Conservation (phyloP, 2,113 vertebrate genomes). For the Reinhardtius hippoglossoides region DNA sequence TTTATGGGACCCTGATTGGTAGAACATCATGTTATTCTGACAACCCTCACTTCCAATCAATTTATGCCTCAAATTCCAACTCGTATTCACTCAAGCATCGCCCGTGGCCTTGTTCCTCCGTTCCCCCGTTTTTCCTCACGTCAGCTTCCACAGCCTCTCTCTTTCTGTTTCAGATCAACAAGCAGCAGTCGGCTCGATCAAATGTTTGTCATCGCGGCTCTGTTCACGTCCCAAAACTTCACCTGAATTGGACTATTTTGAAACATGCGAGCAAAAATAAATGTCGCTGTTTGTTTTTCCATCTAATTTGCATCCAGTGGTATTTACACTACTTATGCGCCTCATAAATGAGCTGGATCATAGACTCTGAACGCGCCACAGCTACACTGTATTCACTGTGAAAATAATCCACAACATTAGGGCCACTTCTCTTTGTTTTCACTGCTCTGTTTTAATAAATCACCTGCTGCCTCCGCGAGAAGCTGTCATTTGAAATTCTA, state of each 20-base stretch:
- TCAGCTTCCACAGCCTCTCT: slow-evolving; percentile 35
- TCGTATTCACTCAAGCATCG: slow-evolving; percentile 72
- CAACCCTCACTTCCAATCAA: slow-evolving; percentile 75
- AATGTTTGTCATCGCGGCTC: slow-evolving; percentile 54
- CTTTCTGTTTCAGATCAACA: slow-evolving; percentile 54
- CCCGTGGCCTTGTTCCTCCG: slow-evolving; percentile 63
- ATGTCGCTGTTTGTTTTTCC: slow-evolving; percentile 7
- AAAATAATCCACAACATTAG: slow-evolving; percentile 42
- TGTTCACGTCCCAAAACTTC: slow-evolving; percentile 49
- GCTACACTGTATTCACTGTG: slow-evolving; percentile 31
- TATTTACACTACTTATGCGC: slow-evolving; percentile 41
- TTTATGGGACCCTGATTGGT: slow-evolving; percentile 63
- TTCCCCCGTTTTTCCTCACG: slow-evolving; percentile 27
- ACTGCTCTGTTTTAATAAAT: slow-evolving; percentile 61
- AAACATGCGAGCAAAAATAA: background rate
- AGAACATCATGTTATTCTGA: slow-evolving; percentile 70
- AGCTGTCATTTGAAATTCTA: slow-evolving; percentile 72
- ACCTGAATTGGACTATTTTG: background rate
- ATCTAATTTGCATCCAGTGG: slow-evolving; percentile 40
- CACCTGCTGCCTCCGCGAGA: slow-evolving; percentile 64
- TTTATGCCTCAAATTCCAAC: slow-evolving; percentile 72
- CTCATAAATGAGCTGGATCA: slow-evolving; percentile 24
- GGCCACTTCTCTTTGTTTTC: slow-evolving; percentile 57
- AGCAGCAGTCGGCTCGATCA: slow-evolving; percentile 57
- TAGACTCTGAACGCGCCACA: slow-evolving; percentile 7